Percentiles rank a stretch among this genome's conserved stretches.
Conservation (phyloP, 1,140 invertebrate species). For the Ceratina calcarata region DNA sequence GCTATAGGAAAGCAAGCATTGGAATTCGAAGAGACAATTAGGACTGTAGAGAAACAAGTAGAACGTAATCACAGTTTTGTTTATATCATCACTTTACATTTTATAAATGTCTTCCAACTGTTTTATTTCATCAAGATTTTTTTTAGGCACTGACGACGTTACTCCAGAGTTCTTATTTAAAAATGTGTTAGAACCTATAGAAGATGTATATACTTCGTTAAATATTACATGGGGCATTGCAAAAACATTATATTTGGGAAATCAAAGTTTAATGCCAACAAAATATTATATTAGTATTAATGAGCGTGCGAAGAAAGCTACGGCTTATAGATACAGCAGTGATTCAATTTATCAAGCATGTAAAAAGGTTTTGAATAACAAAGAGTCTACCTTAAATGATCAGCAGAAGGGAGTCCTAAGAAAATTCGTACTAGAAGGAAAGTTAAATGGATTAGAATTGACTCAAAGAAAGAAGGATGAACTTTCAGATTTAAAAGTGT, state of each 20-base stretch:
- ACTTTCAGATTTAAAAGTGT: slow-evolving; percentile 71
- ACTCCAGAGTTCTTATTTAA: slow-evolving; percentile 83
- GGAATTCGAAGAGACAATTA: slow-evolving; percentile 90
- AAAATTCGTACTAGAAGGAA: slow-evolving; percentile 91
- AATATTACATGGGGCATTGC: slow-evolving; percentile 93
- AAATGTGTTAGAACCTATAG: slow-evolving; percentile 89
- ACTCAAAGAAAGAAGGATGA: slow-evolving; percentile 69
- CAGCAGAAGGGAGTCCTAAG: slow-evolving; percentile 87
- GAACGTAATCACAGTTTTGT: slow-evolving; percentile 65
- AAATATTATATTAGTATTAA: slow-evolving; percentile 88
- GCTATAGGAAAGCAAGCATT: slow-evolving; percentile 90
- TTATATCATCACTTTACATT: background rate
- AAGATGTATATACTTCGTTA: slow-evolving; percentile 86
- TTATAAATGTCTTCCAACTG: background rate
- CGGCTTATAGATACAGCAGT: slow-evolving; percentile 85
- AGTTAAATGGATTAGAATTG: slow-evolving; percentile 88
- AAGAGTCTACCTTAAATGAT: slow-evolving; percentile 82
- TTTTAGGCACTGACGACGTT: slow-evolving; percentile 39
- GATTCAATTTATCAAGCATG: slow-evolving; percentile 85
- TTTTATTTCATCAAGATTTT: slow-evolving; percentile 32
- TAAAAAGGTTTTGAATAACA: slow-evolving; percentile 82
- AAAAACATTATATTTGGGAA: slow-evolving; percentile 91
- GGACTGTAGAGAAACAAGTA: slow-evolving; percentile 82
- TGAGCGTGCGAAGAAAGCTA: slow-evolving; percentile 85
- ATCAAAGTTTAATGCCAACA: slow-evolving; percentile 89